phyloP scores from a whole-genome alignment of 64 coral and sea anemone genomes.

The Actinia tenebrosa region DNA sequence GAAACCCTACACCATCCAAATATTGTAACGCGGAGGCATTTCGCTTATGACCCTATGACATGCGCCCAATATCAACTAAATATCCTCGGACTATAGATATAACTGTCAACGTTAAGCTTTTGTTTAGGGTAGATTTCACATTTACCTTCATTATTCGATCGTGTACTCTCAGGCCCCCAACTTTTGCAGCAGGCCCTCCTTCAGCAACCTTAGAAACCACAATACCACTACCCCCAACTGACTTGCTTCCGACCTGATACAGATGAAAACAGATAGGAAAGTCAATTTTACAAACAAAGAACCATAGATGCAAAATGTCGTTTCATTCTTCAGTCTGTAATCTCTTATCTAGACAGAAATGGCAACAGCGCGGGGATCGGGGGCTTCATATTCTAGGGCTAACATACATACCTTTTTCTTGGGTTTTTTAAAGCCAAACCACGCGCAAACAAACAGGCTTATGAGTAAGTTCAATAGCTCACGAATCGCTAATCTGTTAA shows the following conservation, averaged over 20 bases:
- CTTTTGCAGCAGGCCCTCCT: conserved; percentile 85
- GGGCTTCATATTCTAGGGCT: neutral
- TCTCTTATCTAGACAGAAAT: conserved; percentile 38
- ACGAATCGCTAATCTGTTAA: conserved; percentile 15
- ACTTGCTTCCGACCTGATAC: conserved; percentile 88
- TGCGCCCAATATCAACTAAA: conserved; percentile 14
- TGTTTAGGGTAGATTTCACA: conserved; percentile 6
- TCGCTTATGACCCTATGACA: conserved; percentile 11
- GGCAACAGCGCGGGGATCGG: conserved; percentile 22
- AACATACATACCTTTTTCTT: conserved; percentile 12
- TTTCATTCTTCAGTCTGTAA: conserved; percentile 15
- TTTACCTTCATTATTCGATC: conserved; percentile 88
- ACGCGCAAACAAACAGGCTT: neutral
- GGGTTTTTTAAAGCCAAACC: neutral
- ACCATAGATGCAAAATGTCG: conserved; percentile 9
- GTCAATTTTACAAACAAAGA: conserved; percentile 28
- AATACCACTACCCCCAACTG: conserved; percentile 74
- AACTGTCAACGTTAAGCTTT: conserved; percentile 11
- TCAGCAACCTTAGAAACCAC: conserved; percentile 94
- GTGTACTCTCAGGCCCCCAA: conserved; percentile 66
- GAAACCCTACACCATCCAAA: conserved; percentile 3
- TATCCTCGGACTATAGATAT: conserved; percentile 1
- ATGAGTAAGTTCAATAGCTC: neutral
- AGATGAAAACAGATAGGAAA: conserved; percentile 40
- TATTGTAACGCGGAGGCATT: conserved; percentile 23